Evolutionary conservation across 2,113 vertebrate genomes (phyloP).

Genomic region (Okapia johnstoni): DNA sequence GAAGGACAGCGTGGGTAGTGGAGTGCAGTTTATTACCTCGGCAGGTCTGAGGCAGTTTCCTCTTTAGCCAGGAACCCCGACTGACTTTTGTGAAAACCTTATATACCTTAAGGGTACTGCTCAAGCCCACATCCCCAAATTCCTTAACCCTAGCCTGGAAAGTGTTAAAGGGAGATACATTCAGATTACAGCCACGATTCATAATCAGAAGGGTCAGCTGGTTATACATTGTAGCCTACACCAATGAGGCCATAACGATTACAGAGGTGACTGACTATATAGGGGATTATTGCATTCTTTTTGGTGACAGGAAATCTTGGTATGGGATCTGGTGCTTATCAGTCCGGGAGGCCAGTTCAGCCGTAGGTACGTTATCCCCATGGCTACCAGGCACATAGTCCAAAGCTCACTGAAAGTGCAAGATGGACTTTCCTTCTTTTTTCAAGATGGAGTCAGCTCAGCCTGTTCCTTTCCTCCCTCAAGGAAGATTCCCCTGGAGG

Average conservation of each 20-base stretch:
- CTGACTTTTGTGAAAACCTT: not conserved
- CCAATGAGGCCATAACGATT: not conserved
- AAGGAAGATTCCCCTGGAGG: not conserved
- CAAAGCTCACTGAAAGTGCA: not conserved
- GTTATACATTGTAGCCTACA: not conserved
- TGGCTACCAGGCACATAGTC: no score
- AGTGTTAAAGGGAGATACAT: not conserved
- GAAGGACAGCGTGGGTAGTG: no score
- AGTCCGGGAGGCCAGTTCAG: not conserved
- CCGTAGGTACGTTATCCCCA: no score
- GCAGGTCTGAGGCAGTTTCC: no score
- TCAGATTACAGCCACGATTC: not conserved
- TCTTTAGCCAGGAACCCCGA: not conserved
- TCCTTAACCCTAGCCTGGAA: not conserved
- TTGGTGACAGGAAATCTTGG: not conserved
- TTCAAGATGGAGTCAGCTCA: not conserved
- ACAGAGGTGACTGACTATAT: no score
- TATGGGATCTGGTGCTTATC: not conserved
- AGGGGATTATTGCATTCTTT: not conserved
- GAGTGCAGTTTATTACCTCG: not conserved
- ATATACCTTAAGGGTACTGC: no score
- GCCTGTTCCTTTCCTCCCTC: not conserved
- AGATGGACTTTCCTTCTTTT: not conserved
- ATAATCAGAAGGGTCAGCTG: not conserved
- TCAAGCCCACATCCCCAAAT: no score